phyloP scores from a whole-genome alignment of 1,140 invertebrate genomes.

The Hycleus cichorii region DNA sequence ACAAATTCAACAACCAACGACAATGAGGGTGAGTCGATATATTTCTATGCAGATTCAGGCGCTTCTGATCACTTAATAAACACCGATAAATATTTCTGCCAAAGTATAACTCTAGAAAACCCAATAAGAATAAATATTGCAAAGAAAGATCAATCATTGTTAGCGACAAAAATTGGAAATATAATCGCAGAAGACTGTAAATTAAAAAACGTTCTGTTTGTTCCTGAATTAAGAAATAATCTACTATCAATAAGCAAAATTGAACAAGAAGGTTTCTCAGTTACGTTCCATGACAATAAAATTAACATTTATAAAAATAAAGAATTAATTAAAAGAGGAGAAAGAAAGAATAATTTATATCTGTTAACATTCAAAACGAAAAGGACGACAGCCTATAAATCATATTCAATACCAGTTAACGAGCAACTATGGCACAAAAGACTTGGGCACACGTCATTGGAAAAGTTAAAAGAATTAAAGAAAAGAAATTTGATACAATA shows the following conservation, averaged over 20 bases:
- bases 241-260: slow-evolving; percentile 8
- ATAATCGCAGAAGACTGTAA: slow-evolving; percentile 16
- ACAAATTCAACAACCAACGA: neutral
- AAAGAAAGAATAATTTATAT: slow-evolving; percentile 4
- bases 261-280: slow-evolving; percentile 3
- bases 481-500: slow-evolving; percentile 10
- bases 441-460: neutral
- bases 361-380: slow-evolving; percentile 1
- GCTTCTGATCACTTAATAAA: neutral
- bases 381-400: neutral
- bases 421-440: neutral
- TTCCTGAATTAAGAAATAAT: neutral
- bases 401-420: neutral
- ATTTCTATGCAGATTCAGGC: neutral
- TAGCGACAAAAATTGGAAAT: slow-evolving; percentile 20
- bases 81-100: neutral
- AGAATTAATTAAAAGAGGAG: neutral
- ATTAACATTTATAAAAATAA: neutral
- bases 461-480: neutral
- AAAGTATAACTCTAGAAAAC: slow-evolving; percentile 1
- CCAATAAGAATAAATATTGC: neutral
- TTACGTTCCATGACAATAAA: neutral
- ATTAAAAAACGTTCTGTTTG: slow-evolving; percentile 2
- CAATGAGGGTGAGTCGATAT: neutral
- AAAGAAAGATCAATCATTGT: neutral